Base-by-base conservation (phyloP, 1,140 invertebrate species). In the Trichonephila clavata region DNA sequence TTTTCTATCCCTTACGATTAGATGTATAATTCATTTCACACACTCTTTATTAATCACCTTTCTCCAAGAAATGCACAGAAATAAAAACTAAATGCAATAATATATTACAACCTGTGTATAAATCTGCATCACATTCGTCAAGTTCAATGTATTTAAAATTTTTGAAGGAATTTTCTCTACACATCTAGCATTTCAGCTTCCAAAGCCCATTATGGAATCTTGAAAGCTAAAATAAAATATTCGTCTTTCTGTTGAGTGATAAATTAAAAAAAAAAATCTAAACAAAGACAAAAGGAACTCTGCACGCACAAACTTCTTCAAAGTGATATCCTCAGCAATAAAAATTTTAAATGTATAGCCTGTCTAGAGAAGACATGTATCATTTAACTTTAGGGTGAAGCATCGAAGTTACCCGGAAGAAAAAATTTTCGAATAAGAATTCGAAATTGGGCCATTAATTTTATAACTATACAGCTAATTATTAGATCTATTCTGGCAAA, bases 391-490 rank as follows among this genome's bases (percentile, higher is more conserved):
- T 68, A 8, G 20, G 21, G 21, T 24, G 24, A 68, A 68, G 27
- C 3, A 24, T 68, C n/a, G 65, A 68, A 68, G 20, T 68, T 68
- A 21, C 7, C 65, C n/a, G 65, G 65, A 13, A 68, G n/a, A 68
- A 24, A 68, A 68, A 24, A 7, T 68, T 68, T 10, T 18, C 3
- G 6, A 63, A 68, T n/a, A 68, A 68, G 65, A 24, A 68, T 68
- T 68, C n/a, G n/a, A 68, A 68, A 68, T 68, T 68, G 65, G 65
- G n/a, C n/a, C 65, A 68, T 68, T 68, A 68, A 68, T 68, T 68
- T 68, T 68, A 68, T 68, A 68, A 68, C 21, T 68, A 68, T 24
- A 24, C n/a, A 27, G n/a, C 65, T 68, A 68, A 68, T 68, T 68
- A 68, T 68, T 68, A 68, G 65, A 68, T 68, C 4, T 24, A 13